Evolutionary conservation across 2,888 invertebrate genomes (phyloP).

Genomic region (Elegia similella): DNA sequence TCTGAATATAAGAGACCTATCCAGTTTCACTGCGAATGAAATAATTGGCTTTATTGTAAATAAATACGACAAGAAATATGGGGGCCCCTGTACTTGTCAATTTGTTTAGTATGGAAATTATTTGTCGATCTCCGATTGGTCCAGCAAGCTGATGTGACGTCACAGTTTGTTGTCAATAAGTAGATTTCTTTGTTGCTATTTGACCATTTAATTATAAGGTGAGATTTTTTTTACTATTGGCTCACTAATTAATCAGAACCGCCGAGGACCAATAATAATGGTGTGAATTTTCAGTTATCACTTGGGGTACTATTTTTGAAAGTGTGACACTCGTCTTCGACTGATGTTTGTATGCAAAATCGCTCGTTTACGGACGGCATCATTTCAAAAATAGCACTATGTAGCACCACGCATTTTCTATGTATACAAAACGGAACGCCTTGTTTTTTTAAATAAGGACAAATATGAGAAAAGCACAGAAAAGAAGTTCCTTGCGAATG

Average conservation of each 20-base stretch:
- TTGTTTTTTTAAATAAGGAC: too few species aligned
- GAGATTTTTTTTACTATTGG: not conserved
- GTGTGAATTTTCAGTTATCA: too few species aligned
- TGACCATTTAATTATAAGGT: not conserved
- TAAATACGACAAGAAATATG: slow-evolving; percentile 58
- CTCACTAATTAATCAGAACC: not conserved
- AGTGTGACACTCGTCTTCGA: too few species aligned
- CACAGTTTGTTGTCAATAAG: slow-evolving; percentile 27
- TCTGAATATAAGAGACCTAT: slow-evolving; percentile 28
- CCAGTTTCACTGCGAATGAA: slow-evolving; percentile 39
- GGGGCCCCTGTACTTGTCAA: slow-evolving; percentile 66
- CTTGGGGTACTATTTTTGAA: too few species aligned
- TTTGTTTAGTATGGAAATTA: slow-evolving; percentile 62
- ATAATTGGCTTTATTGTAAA: slow-evolving; percentile 61
- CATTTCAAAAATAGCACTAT: too few species aligned
- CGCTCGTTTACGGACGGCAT: too few species aligned
- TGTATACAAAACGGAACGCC: too few species aligned
- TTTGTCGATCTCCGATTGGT: slow-evolving; percentile 73
- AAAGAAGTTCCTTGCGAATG: too few species aligned
- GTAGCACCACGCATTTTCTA: too few species aligned
- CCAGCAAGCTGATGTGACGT: slow-evolving; percentile 46
- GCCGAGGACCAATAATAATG: not conserved
- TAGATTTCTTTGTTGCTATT: not conserved
- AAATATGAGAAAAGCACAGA: too few species aligned
- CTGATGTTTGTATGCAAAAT: too few species aligned